Base-by-base conservation (phyloP, 2,113 vertebrate species). In the Larimichthys polyactis region DNA sequence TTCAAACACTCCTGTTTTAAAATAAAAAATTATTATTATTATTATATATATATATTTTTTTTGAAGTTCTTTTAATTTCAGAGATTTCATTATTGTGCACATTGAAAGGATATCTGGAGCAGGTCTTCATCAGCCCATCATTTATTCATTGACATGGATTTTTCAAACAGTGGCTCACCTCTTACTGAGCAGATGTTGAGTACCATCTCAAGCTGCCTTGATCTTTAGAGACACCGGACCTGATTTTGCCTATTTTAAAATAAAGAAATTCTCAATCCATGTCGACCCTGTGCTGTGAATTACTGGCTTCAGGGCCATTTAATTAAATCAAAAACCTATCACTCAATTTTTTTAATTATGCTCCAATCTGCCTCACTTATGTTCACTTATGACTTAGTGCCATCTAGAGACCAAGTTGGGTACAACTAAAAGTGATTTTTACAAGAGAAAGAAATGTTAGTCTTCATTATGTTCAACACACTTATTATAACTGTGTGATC, bases 371-470 rank as follows among this genome's bases (percentile, higher is more conserved):
- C 27, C 63, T 71, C 44, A 64, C 5, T 27, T 8, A 58, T 24
- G 19, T 87, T 87, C 79, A 88, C 80, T 92, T 91, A 82, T 90
- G 91, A 82, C 79, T 86, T 93, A 95, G 89, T 93, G 91, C 94
- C 95, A 95, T 95, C 94, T 95, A 93, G 85, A 92, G 93, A 86
- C 82, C 62, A 6, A 62, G 20, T 4, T 2, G 20, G 68, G 87
- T 64, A 81, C 17, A 51, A 59, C 83, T 11, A 4, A 4, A 49
- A 44, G 36, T 6, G 54, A 11, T 40, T 51, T 32, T 32, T 15
- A 52, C 5, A 52, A 32, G 19, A 60, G 70, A 51, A 11, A n/a
- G 66, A 14, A 71, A 7, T 19, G 81, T 79, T 32, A 46, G 40
- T 72, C 44, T 78, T 69, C 57, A 83, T 71, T 75, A 57, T 16